A percentile compares a stretch with the other conserved stretches of the same genome.
Evolutionary conservation across 1,140 invertebrate species (phyloP).

Genomic region (Augochlora pura): DNA sequence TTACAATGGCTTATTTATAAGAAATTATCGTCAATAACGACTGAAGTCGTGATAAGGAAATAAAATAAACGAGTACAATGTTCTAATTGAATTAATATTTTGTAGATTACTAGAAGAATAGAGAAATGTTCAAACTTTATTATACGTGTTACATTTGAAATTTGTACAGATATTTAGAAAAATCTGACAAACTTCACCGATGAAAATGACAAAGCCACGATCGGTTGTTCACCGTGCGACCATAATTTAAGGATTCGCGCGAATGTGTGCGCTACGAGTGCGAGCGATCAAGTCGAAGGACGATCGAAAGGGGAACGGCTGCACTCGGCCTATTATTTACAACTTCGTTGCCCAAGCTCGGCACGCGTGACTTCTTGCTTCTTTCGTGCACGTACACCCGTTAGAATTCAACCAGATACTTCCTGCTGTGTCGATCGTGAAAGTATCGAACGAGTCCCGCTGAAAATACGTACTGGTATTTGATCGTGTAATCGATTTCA

Average conservation of each 20-base stretch:
- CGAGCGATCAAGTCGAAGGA: constrained; percentile 59
- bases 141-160: no score
- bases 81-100: no score
- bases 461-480: constrained; percentile 44
- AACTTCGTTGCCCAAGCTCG: constrained; percentile 56
- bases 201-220: not conserved
- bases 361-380: constrained; percentile 51
- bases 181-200: not conserved
- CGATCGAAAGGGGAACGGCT: constrained; percentile 69
- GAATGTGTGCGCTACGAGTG: constrained; percentile 18
- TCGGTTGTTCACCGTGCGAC: not conserved
- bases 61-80: no score
- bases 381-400: constrained; percentile 51
- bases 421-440: constrained; percentile 56
- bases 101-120: no score
- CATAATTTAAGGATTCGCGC: constrained; percentile 32
- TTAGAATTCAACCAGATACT: constrained; percentile 46
- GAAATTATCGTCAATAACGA: no score
- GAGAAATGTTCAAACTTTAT: no score
- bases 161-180: not conserved
- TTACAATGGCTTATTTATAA: no score
- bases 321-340: constrained; percentile 41
- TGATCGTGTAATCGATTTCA: constrained; percentile 49
- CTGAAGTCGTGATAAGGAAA: no score
- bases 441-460: constrained; percentile 44